phyloP scores from a whole-genome alignment of 2,888 invertebrate genomes.

The Mimas tiliae region DNA sequence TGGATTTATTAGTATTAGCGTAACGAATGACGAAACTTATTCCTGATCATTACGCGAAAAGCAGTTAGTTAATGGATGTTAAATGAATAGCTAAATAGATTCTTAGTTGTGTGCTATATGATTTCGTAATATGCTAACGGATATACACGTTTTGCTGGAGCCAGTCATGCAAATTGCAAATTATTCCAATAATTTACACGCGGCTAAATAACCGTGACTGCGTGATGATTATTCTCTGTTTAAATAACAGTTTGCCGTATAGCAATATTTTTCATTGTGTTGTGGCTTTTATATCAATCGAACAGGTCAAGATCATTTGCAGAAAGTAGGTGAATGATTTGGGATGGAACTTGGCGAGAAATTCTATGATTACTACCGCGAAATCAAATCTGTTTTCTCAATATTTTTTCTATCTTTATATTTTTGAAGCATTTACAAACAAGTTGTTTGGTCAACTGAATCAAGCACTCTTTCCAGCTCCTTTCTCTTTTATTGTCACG shows the following conservation, averaged over 20 bases:
- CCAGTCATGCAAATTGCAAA: conserved; percentile 39
- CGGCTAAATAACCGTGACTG: conserved; percentile 23
- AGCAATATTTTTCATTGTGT: conserved; percentile 6
- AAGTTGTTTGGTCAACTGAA: conserved; percentile 19
- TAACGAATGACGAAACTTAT: conserved; percentile 1
- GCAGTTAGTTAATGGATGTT: conserved; percentile 22
- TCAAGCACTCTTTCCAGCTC: conserved; percentile 26
- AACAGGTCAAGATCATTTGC: conserved; percentile 7
- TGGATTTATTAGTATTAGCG: background rate
- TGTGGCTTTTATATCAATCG: background rate
- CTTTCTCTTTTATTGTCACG: conserved; percentile 29
- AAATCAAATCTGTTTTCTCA: background rate
- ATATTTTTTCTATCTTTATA: background rate
- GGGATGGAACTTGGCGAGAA: background rate
- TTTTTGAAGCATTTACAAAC: conserved; percentile 12
- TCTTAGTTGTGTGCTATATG: conserved; percentile 20
- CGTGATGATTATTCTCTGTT: conserved; percentile 15
- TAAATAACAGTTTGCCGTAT: conserved; percentile 20
- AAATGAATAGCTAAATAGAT: conserved; percentile 33
- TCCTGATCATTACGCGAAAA: conserved; percentile 27
- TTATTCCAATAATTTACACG: conserved; percentile 32
- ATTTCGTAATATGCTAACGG: conserved; percentile 37
- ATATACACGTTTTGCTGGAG: conserved; percentile 38
- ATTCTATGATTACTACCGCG: background rate
- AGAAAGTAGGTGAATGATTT: background rate